phyloP scores from a whole-genome alignment of 1,140 invertebrate species.

The Ostrea edulis region DNA sequence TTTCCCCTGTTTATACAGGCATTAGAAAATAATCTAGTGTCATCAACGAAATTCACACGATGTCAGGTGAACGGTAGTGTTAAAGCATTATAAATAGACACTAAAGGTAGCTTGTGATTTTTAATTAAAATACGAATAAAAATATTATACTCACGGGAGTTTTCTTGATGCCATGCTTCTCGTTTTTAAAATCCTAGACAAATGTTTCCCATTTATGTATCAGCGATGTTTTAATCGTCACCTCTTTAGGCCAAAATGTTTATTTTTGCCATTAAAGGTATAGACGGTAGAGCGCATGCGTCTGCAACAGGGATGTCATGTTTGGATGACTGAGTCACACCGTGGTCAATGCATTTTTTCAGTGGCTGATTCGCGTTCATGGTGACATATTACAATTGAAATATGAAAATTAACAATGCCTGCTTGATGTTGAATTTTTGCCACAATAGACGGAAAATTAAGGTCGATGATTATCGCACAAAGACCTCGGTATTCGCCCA shows the following conservation, averaged over 20 bases:
- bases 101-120: neutral
- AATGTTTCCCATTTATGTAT: constrained; percentile 6
- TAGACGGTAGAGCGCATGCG: neutral
- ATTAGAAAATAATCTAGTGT: neutral
- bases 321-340: constrained; percentile 2
- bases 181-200: neutral
- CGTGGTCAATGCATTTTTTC: constrained; percentile 20
- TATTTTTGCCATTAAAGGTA: constrained; percentile 32
- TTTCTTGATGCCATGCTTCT: constrained; percentile 13
- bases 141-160: constrained; percentile 5
- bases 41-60: neutral
- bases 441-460: neutral
- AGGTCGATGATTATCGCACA: neutral
- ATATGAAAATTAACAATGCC: constrained; percentile 17
- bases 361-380: neutral
- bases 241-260: constrained; percentile 17
- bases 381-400: neutral
- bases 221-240: neutral
- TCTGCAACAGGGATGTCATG: neutral
- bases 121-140: neutral
- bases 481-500: neutral
- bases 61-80: neutral
- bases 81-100: no score
- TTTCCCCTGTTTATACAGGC: neutral
- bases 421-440: neutral